Percentiles rank a stretch among this genome's conserved stretches.
Evolutionary conservation across 1,140 invertebrate genomes (phyloP).

Genomic region (Theocolax elegans): DNA sequence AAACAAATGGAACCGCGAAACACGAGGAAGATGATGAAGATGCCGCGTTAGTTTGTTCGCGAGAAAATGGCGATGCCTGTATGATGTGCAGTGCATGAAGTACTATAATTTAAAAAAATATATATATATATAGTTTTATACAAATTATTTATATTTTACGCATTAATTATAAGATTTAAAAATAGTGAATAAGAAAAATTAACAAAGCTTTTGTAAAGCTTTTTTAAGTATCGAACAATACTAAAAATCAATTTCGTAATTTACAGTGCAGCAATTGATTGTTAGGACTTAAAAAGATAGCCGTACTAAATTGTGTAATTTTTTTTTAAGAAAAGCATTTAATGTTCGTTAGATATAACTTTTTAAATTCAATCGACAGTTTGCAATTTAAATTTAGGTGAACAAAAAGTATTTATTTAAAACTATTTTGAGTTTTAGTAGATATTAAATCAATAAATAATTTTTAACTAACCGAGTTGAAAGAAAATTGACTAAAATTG

Average conservation of each 20-base stretch:
- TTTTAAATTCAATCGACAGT: no score
- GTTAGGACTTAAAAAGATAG: no score
- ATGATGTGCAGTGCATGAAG: constrained; percentile 79
- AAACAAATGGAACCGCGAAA: constrained; percentile 39
- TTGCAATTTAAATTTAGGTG: not conserved
- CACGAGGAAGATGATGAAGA: constrained; percentile 70
- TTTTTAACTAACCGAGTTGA: not conserved
- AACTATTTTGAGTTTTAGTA: not conserved
- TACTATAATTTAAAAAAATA: not conserved
- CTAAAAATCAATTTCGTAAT: no score
- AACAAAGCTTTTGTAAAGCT: no score
- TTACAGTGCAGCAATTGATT: no score
- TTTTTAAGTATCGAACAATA: no score
- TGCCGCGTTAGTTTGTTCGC: constrained; percentile 82
- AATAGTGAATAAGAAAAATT: no score
- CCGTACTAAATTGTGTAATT: no score
- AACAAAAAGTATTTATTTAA: constrained; percentile 6
- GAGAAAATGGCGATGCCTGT: constrained; percentile 93
- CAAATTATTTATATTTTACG: not conserved
- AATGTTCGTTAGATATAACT: no score
- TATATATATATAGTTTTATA: not conserved
- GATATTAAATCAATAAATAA: not conserved
- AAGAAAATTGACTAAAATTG: not conserved
- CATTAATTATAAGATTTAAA: no score
- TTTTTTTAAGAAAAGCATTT: no score